phyloP scores from a whole-genome alignment of 2,113 vertebrate genomes.

The Antigone vipio region DNA sequence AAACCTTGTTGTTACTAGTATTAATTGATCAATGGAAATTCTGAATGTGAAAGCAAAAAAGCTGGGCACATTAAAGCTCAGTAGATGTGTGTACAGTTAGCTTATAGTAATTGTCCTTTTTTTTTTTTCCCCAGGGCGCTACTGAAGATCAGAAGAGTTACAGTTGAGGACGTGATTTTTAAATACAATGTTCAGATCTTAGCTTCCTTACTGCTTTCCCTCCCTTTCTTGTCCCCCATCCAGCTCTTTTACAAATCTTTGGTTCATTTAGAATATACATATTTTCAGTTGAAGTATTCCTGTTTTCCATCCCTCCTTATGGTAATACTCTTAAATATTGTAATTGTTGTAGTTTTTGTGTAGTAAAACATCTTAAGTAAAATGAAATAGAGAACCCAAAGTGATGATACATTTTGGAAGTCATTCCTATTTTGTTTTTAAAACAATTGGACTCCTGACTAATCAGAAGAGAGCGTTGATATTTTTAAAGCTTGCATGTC shows the following conservation, averaged over 20 bases:
- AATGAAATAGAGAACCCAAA: conserved; percentile 56
- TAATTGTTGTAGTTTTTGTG: conserved; percentile 76
- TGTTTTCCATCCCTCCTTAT: conserved; percentile 65
- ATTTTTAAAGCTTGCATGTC: conserved; percentile 72
- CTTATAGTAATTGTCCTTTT: neutral
- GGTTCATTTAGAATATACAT: conserved; percentile 66
- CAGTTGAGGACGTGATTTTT: conserved; percentile 57
- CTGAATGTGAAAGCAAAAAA: neutral
- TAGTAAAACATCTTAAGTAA: conserved; percentile 68
- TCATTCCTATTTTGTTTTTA: conserved; percentile 61
- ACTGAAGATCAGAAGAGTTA: conserved; percentile 66
- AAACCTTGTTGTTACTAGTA: neutral
- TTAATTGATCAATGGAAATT: neutral
- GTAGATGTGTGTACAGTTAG: neutral
- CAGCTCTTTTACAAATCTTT: conserved; percentile 12
- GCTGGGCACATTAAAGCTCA: neutral
- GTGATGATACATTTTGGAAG: conserved; percentile 68
- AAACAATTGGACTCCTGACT: conserved; percentile 58
- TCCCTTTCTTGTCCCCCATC: neutral
- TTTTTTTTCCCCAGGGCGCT: conserved; percentile 77
- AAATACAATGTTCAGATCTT: conserved; percentile 59
- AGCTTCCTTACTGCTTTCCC: conserved; percentile 40
- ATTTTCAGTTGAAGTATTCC: conserved; percentile 66
- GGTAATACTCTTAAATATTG: conserved; percentile 72
- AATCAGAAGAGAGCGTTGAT: conserved; percentile 51